Evolutionary conservation across 2,888 invertebrate species (phyloP), one percentile per base, ranked within the genome.

Genomic region (Eugnorisma glareosa): DNA sequence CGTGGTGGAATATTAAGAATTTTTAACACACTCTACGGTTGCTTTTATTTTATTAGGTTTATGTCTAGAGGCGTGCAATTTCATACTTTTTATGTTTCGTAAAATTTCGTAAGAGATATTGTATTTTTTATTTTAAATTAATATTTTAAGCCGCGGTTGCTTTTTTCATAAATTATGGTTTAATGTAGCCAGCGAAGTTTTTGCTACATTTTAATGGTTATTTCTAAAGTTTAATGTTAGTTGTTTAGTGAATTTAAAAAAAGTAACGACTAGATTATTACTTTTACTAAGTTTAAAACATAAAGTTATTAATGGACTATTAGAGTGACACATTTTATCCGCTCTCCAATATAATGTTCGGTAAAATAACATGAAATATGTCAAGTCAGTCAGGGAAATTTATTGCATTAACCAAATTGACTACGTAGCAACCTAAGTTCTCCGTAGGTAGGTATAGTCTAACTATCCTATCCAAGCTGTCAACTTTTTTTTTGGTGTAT

Each of bases 51-150:
- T 73, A 81, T 81, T 85, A 45, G 35, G 43, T 75, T 67, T 54
- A 71, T 6, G 59, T 61, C 67, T 78, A 48, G 61, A 72, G 67
- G 78, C 81, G 77, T 75, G 77, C 66, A 86, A 88, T 86, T 86
- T 88, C 43, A 80, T 81, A 71, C 66, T 88, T 86, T 86, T 88
- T 74, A 83, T 79, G 77, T 15, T 74, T 67, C 79, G 77, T 87
- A 77, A 77, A 87, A 82, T 75, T 84, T 84, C 76, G 67, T 79
- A 66, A 73, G 48, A 37, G 48, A 64, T 71, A 75, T 71, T 61
- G 57, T 61, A 57, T 66, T 66, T 76, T 75, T 64, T 70, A 75
- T 82, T 61, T 85, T 72, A 73, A 67, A 73, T 85, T 67, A 66
- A 83, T 82, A 71, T 64, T 67, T 63, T 64, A 73, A 68, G 45